phyloP scores from a whole-genome alignment of 2,888 invertebrate genomes.

The Hecatera dysodea region DNA sequence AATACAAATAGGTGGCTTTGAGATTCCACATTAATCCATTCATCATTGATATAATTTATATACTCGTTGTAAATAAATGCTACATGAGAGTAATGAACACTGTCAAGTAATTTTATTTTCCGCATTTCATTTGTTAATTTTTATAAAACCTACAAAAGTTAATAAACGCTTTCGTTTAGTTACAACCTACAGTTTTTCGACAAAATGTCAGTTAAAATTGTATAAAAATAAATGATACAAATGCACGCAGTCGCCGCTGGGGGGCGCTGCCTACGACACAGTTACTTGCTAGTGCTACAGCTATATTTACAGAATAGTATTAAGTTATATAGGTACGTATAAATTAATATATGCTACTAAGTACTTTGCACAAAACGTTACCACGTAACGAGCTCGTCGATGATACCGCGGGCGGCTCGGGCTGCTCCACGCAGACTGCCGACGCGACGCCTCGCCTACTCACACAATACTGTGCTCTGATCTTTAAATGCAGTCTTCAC shows the following conservation, averaged over 20 bases:
- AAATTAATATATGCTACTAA: conserved; percentile 91
- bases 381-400: conserved; percentile 81
- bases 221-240: conserved; percentile 88
- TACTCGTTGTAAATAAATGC: conserved; percentile 60
- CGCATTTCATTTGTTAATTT: conserved; percentile 65
- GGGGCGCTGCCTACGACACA: conserved; percentile 69
- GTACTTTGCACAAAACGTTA: conserved; percentile 90
- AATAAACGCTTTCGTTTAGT: conserved; percentile 75
- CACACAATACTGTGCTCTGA: conserved; percentile 80
- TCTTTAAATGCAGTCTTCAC: conserved; percentile 89
- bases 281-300: conserved; percentile 68
- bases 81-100: conserved; percentile 48
- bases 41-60: conserved; percentile 49
- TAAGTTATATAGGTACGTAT: conserved; percentile 85
- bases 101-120: conserved; percentile 58
- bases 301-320: conserved; percentile 88
- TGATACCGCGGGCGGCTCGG: conserved; percentile 62
- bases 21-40: conserved; percentile 28
- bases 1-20: conserved; percentile 36
- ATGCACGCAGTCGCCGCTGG: conserved; percentile 74
- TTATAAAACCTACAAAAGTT: conserved; percentile 72
- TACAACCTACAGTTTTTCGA: conserved; percentile 86
- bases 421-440: too few relatives aligned
- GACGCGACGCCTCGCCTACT: conserved; percentile 31
- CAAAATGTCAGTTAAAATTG: conserved; percentile 87